phyloP scores from a whole-genome alignment of 2,797 vertebrate species.

The Presbytis comata region DNA sequence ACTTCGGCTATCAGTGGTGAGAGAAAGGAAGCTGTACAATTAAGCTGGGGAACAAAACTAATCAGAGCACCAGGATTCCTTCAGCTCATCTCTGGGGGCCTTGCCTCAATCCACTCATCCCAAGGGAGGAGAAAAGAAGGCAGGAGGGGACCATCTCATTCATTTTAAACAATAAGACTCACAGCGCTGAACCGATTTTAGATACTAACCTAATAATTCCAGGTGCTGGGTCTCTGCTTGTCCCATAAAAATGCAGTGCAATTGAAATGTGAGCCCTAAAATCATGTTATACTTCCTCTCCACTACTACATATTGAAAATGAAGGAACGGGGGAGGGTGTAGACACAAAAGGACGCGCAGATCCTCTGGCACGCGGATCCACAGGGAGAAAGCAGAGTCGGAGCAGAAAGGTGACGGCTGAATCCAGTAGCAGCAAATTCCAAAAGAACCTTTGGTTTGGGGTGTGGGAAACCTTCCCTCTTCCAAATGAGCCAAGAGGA shows the following conservation, averaged over 20 bases:
- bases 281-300: slow-evolving; percentile 51
- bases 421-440: neutral
- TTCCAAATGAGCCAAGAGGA: neutral
- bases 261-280: slow-evolving; percentile 68
- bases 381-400: neutral
- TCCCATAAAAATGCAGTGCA: slow-evolving; percentile 62
- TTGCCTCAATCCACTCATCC: slow-evolving; percentile 46
- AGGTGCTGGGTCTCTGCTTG: neutral
- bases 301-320: neutral
- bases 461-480: neutral
- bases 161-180: slow-evolving; percentile 65
- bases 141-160: slow-evolving; percentile 28
- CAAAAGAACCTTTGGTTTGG: neutral
- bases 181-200: neutral
- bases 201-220: slow-evolving; percentile 70
- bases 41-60: slow-evolving; percentile 75
- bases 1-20: slow-evolving; percentile 69
- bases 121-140: neutral
- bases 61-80: slow-evolving; percentile 67
- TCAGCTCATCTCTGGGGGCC: slow-evolving; percentile 33
- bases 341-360: neutral
- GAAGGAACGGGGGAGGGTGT: neutral
- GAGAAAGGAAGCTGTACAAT: slow-evolving; percentile 66
- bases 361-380: neutral
- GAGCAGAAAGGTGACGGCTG: slow-evolving; percentile 38